Conservation (phyloP, 2,797 vertebrate genomes). For the Cyprinella venusta region DNA sequence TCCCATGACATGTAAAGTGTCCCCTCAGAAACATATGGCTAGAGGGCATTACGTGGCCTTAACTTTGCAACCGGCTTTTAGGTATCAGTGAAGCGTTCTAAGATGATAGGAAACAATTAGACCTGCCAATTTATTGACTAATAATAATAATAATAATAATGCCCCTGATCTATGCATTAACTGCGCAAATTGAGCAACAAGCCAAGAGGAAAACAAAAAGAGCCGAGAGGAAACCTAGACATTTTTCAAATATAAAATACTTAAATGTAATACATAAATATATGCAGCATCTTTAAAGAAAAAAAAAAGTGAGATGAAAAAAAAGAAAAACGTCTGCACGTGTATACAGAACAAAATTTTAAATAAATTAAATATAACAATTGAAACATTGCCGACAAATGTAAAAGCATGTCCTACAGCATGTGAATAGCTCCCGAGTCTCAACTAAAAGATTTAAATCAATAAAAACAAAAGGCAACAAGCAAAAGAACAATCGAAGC, state of each 20-base stretch:
- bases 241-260: background rate
- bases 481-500: background rate
- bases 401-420: background rate
- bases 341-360: background rate
- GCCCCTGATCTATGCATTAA: background rate
- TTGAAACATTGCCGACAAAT: background rate
- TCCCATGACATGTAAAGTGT: slow-evolving; percentile 74
- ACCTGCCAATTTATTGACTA: background rate
- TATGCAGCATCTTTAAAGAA: background rate
- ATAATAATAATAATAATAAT: background rate
- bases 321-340: background rate
- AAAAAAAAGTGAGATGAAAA: background rate
- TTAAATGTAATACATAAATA: background rate
- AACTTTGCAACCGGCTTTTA: slow-evolving; percentile 14
- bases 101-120: slow-evolving; percentile 6
- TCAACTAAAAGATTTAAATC: background rate
- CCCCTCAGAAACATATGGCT: slow-evolving; percentile 41
- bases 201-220: background rate
- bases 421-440: background rate
- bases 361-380: background rate
- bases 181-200: background rate
- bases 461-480: background rate
- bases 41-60: slow-evolving; percentile 29
- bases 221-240: background rate
- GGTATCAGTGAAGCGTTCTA: background rate